A percentile compares a stretch with the other conserved stretches of the same genome.
phyloP scores from a whole-genome alignment of 1,140 invertebrate genomes.

The Ceratosolen fusciceps region DNA sequence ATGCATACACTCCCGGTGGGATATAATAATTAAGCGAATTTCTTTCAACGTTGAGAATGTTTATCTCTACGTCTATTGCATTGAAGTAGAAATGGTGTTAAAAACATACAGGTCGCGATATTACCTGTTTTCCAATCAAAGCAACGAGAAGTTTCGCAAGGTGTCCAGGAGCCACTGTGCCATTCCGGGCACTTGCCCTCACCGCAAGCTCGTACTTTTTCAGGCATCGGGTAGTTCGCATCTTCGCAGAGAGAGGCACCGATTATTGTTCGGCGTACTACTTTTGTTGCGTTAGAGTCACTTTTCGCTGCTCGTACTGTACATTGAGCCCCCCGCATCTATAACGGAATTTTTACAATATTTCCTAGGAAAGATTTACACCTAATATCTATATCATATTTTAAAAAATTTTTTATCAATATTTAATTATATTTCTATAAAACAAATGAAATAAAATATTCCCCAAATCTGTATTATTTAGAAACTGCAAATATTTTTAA shows the following conservation, averaged over 20 bases:
- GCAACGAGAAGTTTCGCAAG: constrained; percentile 80
- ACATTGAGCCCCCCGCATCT: constrained; percentile 82
- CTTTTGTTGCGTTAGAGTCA: constrained; percentile 54
- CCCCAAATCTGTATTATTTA: too few relatives aligned
- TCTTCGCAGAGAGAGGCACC: constrained; percentile 80
- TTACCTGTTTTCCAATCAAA: constrained; percentile 82
- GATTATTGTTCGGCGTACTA: constrained; percentile 69
- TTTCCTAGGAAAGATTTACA: too few relatives aligned
- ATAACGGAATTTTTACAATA: constrained; percentile 42
- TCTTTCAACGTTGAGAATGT: too few relatives aligned
- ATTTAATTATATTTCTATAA: too few relatives aligned
- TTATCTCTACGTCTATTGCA: too few relatives aligned
- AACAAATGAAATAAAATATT: too few relatives aligned
- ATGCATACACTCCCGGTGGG: too few relatives aligned
- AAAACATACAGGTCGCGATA: neutral
- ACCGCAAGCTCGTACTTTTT: constrained; percentile 80
- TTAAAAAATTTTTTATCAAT: too few relatives aligned
- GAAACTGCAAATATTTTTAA: too few relatives aligned
- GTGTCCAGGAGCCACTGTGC: constrained; percentile 80
- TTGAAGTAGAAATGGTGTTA: neutral
- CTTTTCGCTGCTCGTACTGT: constrained; percentile 71
- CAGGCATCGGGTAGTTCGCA: constrained; percentile 76
- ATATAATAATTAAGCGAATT: too few relatives aligned
- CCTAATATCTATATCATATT: too few relatives aligned
- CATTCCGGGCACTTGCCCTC: constrained; percentile 80